Percentiles rank a stretch among this genome's conserved stretches.
Conservation (phyloP, 2,888 invertebrate genomes). For the Polia nebulosa region DNA sequence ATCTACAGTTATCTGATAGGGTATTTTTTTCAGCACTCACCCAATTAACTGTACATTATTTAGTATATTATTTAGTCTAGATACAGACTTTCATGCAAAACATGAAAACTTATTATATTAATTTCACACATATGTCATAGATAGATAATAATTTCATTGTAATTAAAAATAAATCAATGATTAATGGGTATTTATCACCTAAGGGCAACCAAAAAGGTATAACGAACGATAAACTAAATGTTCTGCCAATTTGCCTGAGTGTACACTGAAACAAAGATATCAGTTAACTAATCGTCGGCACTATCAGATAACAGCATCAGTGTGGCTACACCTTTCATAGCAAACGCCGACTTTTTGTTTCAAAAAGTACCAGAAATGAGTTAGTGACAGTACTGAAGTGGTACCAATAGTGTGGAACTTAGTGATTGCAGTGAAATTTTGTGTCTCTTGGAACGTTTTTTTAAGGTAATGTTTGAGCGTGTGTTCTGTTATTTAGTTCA, state of each 20-base stretch:
- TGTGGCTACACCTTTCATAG: constrained; percentile 33
- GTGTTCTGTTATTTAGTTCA: constrained; percentile 3
- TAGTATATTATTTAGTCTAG: not conserved
- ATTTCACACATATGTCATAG: constrained; percentile 11
- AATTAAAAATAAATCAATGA: constrained; percentile 9
- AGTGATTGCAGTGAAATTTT: constrained; percentile 18
- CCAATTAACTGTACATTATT: not conserved
- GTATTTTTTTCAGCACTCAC: not conserved
- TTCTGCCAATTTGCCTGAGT: constrained; percentile 58
- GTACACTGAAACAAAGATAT: constrained; percentile 67
- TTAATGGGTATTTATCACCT: constrained; percentile 26
- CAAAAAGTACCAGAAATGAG: constrained; percentile 43
- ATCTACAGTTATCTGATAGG: constrained; percentile 2
- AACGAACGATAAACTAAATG: constrained; percentile 51
- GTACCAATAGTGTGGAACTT: constrained; percentile 15
- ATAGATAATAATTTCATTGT: constrained; percentile 6
- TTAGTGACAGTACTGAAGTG: constrained; percentile 38
- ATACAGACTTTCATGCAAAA: not conserved
- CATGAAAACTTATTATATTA: not conserved
- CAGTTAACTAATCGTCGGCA: constrained; percentile 70
- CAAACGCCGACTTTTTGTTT: constrained; percentile 21
- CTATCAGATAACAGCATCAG: constrained; percentile 72
- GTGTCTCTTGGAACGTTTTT: constrained; percentile 10
- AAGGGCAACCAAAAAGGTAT: constrained; percentile 35
- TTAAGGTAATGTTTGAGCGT: constrained; percentile 32